Evolutionary conservation across 2,888 invertebrate species (phyloP), one percentile per base, ranked within the genome.

Genomic region (Odontothrips loti): DNA sequence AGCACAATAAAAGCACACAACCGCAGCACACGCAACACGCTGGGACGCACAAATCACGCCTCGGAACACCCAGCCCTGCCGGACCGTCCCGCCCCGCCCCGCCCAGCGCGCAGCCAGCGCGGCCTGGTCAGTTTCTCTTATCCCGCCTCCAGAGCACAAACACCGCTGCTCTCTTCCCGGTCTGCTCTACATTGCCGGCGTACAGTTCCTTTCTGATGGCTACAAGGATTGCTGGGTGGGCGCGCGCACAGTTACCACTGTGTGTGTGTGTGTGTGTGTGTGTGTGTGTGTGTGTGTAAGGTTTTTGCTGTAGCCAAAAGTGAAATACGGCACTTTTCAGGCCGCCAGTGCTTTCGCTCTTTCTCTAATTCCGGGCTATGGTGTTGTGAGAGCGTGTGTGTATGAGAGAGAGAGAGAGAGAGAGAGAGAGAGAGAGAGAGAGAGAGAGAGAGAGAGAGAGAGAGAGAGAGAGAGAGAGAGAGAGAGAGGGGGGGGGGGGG

Each of bases 21-120:
- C 68, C 68, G 68, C 68, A 75, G 68, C 68, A 75, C 68, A 75
- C 68, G 68, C 68, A 75, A 75, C 68, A 75, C 68, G 58, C 58
- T 20, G 58, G 58, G 68, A 75, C 27, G 68, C 68, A 75, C 68
- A 75, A 75, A 75, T 75, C 68, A 75, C 68, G 23, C 68, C 68
- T 75, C 58, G 27, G 68, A 58, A 58, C 58, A 58, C 68, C 68
- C 23, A 20, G 68, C 23, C 68, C 11, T 23, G 15, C 51, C 51
- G 6, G 51, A 2, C 51, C 51, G 51, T 2, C 51, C 48, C 51
- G 51, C 51, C 51, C 51, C 51, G 51, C 51, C 51, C 51, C 3
- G 51, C 51, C 6, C 51, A 6, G 51, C 48, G 48, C 48, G 10
- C 48, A 9, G 48, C 48, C 51, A 17, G 58, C 58, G 58, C 58